Conservation (phyloP, 2,888 invertebrate species). For the Cerceris ruficornis region DNA sequence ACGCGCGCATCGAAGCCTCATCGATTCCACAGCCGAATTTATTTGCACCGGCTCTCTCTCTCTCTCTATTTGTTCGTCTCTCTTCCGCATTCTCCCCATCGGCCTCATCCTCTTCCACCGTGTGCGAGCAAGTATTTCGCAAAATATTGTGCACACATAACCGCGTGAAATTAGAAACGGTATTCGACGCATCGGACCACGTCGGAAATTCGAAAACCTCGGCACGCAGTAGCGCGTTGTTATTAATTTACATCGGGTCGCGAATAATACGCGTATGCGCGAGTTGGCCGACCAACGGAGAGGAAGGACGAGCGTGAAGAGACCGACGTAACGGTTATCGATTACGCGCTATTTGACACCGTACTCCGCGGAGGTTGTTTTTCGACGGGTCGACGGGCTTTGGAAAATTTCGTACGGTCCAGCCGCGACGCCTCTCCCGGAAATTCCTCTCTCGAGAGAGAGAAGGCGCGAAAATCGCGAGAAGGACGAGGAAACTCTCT, state of each 20-base stretch:
- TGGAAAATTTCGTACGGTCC: slow-evolving; percentile 48
- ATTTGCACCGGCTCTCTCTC: neutral
- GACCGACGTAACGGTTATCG: neutral
- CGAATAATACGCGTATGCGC: slow-evolving; percentile 45
- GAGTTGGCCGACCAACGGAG: neutral
- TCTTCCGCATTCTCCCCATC: no score
- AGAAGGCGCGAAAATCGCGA: neutral
- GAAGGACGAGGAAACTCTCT: neutral
- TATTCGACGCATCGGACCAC: slow-evolving; percentile 2
- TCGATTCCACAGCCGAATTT: slow-evolving; percentile 8
- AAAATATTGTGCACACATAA: neutral
- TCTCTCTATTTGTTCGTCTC: neutral
- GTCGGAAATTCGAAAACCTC: slow-evolving; percentile 26
- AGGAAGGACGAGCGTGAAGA: slow-evolving; percentile 6
- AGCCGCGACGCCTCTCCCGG: neutral
- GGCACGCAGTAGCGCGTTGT: slow-evolving; percentile 12
- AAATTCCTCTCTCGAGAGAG: no score
- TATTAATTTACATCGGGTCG: slow-evolving; percentile 56
- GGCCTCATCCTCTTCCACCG: neutral
- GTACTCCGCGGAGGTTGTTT: neutral
- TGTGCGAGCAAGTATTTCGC: slow-evolving; percentile 9
- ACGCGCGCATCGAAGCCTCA: slow-evolving; percentile 2
- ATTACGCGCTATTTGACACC: neutral
- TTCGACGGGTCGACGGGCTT: slow-evolving; percentile 7
- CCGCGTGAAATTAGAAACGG: slow-evolving; percentile 39